Percentiles rank a stretch among this genome's conserved stretches.
phyloP scores from a whole-genome alignment of 2,113 vertebrate species.

The Phrynocephalus versicolor region DNA sequence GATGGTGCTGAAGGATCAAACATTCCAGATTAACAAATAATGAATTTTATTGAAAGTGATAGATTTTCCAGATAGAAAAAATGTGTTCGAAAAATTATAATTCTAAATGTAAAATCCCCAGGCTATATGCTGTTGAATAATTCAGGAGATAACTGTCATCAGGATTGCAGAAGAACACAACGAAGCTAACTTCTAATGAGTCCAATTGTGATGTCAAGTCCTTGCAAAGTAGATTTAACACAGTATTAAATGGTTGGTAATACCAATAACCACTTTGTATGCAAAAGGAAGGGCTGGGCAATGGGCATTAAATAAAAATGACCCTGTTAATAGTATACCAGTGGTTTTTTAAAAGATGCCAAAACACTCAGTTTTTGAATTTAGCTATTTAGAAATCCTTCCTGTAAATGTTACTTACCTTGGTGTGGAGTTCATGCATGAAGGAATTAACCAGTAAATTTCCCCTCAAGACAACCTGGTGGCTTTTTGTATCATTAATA shows the following conservation, averaged over 20 bases:
- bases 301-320: not conserved
- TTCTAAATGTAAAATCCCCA: slow-evolving; percentile 38
- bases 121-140: slow-evolving; percentile 44
- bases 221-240: slow-evolving; percentile 20
- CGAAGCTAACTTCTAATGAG: slow-evolving; percentile 30
- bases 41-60: slow-evolving; percentile 48
- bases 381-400: not conserved
- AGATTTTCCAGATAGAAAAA: slow-evolving; percentile 54
- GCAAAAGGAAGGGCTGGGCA: not conserved
- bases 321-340: not conserved
- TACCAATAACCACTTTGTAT: not conserved
- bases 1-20: slow-evolving; percentile 25
- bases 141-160: slow-evolving; percentile 27
- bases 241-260: slow-evolving; percentile 4
- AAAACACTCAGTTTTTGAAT: not conserved
- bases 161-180: slow-evolving; percentile 29
- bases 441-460: not conserved
- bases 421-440: not conserved
- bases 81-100: not conserved
- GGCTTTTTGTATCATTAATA: not conserved
- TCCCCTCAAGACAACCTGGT: not conserved
- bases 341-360: not conserved
- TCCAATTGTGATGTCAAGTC: slow-evolving; percentile 11
- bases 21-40: slow-evolving; percentile 38
- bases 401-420: not conserved